A percentile compares a stretch with the other conserved stretches of the same genome.
Evolutionary conservation across 2,797 vertebrate species (phyloP).

Genomic region (Corythornis leucogaster): DNA sequence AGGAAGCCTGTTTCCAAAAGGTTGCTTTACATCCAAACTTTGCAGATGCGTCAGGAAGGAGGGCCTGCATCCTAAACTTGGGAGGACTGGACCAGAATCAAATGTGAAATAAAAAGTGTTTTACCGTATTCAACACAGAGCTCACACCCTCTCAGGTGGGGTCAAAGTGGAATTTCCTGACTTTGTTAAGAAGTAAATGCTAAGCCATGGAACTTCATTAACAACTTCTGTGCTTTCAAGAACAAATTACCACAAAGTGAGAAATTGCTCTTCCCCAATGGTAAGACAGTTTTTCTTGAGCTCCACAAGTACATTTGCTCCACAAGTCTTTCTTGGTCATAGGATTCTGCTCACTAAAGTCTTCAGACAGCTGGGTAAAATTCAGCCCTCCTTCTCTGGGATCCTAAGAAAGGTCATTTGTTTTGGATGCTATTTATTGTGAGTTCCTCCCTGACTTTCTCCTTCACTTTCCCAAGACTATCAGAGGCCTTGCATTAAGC

Average conservation of each 20-base stretch:
- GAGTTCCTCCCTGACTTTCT: background rate
- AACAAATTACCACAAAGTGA: background rate
- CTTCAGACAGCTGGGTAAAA: background rate
- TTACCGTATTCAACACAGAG: background rate
- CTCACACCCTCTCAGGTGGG: background rate
- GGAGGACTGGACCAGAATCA: background rate
- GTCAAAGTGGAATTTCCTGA: background rate
- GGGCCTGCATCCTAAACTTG: background rate
- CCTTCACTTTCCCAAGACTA: background rate
- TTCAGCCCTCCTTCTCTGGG: background rate
- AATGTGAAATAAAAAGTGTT: background rate
- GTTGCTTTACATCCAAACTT: background rate
- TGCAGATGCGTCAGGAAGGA: background rate
- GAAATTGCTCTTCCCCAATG: background rate
- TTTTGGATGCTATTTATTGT: background rate
- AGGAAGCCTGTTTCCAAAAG: background rate
- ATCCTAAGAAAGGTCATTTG: fast-evolving
- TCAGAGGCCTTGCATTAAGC: background rate
- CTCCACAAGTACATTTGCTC: background rate
- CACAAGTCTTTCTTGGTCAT: background rate
- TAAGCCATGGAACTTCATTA: background rate
- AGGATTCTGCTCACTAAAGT: background rate
- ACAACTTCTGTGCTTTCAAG: background rate
- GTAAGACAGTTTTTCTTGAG: background rate
- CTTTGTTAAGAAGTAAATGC: background rate